Conservation (phyloP, 1,140 invertebrate species). For the Plutomurus gul region DNA sequence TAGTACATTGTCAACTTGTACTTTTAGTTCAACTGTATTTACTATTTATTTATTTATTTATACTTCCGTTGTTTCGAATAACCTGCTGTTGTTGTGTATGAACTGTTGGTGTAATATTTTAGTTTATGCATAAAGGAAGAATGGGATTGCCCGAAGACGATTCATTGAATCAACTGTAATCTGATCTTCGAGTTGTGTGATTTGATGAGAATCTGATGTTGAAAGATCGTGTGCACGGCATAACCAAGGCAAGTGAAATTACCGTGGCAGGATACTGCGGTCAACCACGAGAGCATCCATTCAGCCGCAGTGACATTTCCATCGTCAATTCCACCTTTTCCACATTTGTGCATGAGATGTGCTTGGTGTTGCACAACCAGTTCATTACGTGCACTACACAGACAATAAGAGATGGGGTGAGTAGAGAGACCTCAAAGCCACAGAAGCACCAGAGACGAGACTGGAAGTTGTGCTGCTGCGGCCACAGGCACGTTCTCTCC, state of each 20-base stretch:
- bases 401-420: background rate
- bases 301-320: slow-evolving; percentile 11
- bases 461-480: background rate
- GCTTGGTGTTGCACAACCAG: too few relatives aligned
- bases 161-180: too few relatives aligned
- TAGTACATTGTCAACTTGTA: background rate
- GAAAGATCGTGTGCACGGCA: background rate
- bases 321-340: background rate
- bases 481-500: slow-evolving; percentile 13
- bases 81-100: too few relatives aligned
- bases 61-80: too few relatives aligned
- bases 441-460: background rate
- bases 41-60: too few relatives aligned
- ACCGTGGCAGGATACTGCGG: slow-evolving; percentile 12
- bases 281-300: background rate
- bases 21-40: background rate
- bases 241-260: background rate
- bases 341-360: background rate
- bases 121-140: background rate
- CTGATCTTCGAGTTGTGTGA: background rate
- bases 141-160: too few relatives aligned
- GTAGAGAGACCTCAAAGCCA: background rate
- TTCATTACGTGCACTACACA: background rate
- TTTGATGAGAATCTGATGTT: background rate
- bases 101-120: too few relatives aligned